These are phyloP conservation scores for Hemicordylus capensis DNA, from an alignment of 2,113 vertebrate species.

Conservation along the genomic window DNA sequence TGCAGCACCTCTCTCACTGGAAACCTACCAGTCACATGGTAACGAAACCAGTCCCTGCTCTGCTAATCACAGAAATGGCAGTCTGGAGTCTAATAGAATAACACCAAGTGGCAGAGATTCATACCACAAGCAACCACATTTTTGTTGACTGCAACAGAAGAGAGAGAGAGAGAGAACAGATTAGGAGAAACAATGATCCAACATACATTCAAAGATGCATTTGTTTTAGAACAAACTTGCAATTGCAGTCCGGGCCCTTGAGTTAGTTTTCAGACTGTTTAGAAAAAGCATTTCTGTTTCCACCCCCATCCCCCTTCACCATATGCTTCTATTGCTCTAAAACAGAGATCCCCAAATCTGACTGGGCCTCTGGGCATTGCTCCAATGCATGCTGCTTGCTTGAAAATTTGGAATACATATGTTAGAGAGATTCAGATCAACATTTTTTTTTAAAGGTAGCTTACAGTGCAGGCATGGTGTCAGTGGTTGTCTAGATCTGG, in stretches of 20 bases:
- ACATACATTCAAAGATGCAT: slow-evolving; percentile 2
- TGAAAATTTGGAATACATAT: background rate
- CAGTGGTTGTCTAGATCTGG: no score
- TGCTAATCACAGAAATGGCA: background rate
- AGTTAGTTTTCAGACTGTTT: background rate
- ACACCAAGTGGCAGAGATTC: slow-evolving; percentile 1
- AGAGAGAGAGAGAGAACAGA: slow-evolving; percentile 14
- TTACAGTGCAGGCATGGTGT: no score
- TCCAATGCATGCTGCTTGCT: background rate
- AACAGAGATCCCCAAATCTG: background rate
- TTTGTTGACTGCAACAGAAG: background rate
- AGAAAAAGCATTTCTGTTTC: background rate
- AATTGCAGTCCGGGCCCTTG: background rate
- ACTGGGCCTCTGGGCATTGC: slow-evolving; percentile 6
- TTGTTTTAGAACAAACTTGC: background rate
- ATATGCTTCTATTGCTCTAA: slow-evolving; percentile 11
- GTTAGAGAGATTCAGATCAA: background rate
- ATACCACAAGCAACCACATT: background rate
- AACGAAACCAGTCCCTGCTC: background rate
- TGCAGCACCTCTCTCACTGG: background rate
- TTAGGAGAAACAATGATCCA: background rate
- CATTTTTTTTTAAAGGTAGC: no score
- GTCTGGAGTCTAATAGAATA: background rate
- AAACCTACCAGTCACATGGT: background rate
- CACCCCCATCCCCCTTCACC: background rate